A percentile compares a stretch with the other conserved stretches of the same genome.
Evolutionary conservation across 2,888 invertebrate species (phyloP).

Genomic region (Tenthredo mesomela): DNA sequence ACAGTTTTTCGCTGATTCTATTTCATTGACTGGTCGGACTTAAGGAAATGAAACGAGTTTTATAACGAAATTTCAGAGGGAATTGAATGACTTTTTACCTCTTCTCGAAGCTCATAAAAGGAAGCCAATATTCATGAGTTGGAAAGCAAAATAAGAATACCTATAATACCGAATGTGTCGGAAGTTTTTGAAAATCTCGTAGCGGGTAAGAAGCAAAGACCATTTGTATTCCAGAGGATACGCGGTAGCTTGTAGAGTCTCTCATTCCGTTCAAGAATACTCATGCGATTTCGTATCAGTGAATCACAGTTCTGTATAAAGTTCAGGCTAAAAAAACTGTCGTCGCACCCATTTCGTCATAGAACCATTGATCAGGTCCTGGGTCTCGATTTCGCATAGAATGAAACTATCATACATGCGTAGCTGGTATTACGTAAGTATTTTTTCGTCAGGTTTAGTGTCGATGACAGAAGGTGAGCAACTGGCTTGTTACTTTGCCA

Average conservation of each 20-base stretch:
- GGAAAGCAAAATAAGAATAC: conserved; percentile 8
- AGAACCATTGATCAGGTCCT: not conserved
- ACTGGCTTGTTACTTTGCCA: conserved; percentile 7
- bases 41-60: not conserved
- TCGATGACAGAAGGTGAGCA: not conserved
- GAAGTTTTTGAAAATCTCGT: not conserved
- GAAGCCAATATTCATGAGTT: conserved; percentile 15
- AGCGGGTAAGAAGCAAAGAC: not conserved
- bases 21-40: not conserved
- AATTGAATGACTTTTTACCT: not conserved
- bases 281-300: not conserved
- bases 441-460: not conserved
- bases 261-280: not conserved
- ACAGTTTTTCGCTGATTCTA: not conserved
- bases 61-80: not conserved
- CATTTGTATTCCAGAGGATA: not conserved
- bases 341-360: not conserved
- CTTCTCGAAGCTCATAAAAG: not conserved
- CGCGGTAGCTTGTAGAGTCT: not conserved
- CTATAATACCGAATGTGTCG: not conserved
- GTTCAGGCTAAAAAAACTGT: not conserved
- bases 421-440: not conserved
- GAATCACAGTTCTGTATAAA: not conserved
- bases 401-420: not conserved
- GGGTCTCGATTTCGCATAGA: not conserved